A percentile compares a stretch with the other conserved stretches of the same genome.
Evolutionary conservation across 2,113 vertebrate genomes (phyloP).

Genomic region (Aspidoscelis tigris): DNA sequence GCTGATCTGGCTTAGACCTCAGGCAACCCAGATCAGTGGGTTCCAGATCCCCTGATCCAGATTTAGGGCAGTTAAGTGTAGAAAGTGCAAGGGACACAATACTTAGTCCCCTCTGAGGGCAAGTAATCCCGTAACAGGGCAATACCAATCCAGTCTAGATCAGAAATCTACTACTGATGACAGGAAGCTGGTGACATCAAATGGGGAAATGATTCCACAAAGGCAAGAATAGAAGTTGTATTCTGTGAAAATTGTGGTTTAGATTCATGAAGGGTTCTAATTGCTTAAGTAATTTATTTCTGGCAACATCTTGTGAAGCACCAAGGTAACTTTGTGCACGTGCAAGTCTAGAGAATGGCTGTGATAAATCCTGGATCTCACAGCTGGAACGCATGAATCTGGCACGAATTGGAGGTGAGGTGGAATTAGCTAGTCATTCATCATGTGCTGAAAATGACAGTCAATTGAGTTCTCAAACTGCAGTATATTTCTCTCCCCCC

Average conservation of each 20-base stretch:
- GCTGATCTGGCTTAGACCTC: too few species aligned
- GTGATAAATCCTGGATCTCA: neutral
- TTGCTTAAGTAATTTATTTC: neutral
- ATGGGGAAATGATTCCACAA: neutral
- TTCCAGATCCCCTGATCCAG: too few species aligned
- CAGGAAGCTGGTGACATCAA: neutral
- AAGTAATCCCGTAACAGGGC: neutral
- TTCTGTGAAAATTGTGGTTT: neutral
- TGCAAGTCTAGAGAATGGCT: neutral
- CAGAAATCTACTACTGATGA: neutral
- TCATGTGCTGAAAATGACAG: neutral
- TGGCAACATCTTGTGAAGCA: neutral
- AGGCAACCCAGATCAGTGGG: too few species aligned
- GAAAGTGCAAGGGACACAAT: too few species aligned
- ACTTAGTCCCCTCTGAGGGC: too few species aligned
- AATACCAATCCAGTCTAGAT: neutral
- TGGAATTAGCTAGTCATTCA: neutral
- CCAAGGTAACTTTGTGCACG: neutral
- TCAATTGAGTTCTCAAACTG: neutral
- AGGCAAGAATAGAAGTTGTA: neutral
- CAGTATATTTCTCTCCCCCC: neutral
- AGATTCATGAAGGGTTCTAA: neutral
- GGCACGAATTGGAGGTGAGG: neutral
- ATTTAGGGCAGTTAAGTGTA: too few species aligned
- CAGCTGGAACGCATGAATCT: neutral